A percentile compares a stretch with the other conserved stretches of the same genome.
phyloP scores from a whole-genome alignment of 2,113 vertebrate species.

The Plectropomus leopardus region DNA sequence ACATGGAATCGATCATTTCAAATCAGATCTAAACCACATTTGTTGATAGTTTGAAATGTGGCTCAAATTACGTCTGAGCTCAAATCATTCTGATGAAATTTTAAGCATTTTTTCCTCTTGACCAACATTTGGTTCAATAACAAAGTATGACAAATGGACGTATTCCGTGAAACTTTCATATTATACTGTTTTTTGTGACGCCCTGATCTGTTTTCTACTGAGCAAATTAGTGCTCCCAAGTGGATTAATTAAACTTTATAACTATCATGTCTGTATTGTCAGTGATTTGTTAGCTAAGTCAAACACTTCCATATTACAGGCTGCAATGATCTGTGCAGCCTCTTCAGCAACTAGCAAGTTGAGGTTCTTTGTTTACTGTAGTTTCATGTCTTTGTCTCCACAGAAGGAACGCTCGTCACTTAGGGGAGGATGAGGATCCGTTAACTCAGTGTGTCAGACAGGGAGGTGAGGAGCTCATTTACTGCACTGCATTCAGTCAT shows the following conservation, averaged over 20 bases:
- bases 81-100: conserved; percentile 27
- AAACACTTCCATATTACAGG: neutral
- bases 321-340: neutral
- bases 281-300: neutral
- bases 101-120: conserved; percentile 34
- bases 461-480: conserved; percentile 81
- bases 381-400: conserved; percentile 6
- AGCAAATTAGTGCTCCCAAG: neutral
- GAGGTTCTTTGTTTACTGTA: neutral
- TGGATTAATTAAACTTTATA: neutral
- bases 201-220: neutral
- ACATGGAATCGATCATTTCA: conserved; percentile 24
- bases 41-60: conserved; percentile 33
- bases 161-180: neutral
- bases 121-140: conserved; percentile 10
- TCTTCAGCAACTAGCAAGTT: neutral
- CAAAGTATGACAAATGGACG: neutral
- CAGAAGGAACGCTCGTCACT: conserved; percentile 87
- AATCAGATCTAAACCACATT: conserved; percentile 40
- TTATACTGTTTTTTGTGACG: neutral
- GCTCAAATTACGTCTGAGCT: conserved; percentile 21
- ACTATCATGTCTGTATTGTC: neutral
- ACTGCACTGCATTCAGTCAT: neutral
- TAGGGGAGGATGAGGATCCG: conserved; percentile 83
- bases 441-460: conserved; percentile 87